These are phyloP conservation scores for Macrosteles quadrilineatus DNA, from an alignment of 1,140 invertebrate genomes.

Conservation along the genomic window DNA sequence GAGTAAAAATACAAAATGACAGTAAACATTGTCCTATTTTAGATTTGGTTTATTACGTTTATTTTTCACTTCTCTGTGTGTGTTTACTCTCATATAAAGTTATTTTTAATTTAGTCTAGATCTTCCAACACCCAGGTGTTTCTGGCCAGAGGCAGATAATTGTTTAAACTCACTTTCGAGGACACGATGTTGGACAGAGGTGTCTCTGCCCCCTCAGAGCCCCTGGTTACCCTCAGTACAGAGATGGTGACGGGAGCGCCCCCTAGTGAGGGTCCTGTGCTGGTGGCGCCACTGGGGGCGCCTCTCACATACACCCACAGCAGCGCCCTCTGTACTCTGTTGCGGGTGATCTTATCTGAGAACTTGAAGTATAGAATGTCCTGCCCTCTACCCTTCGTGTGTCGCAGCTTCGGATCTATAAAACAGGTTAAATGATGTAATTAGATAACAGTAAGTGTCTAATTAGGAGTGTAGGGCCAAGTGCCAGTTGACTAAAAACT, in stretches of 20 bases:
- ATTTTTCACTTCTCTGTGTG: no score
- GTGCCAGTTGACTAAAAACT: no score
- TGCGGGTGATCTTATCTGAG: slow-evolving; percentile 57
- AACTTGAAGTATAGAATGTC: slow-evolving; percentile 60
- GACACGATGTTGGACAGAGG: slow-evolving; percentile 5
- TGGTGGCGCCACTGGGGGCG: slow-evolving; percentile 11
- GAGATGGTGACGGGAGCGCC: slow-evolving; percentile 33
- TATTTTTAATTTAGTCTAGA: no score
- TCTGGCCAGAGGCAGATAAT: no score
- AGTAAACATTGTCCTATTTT: no score
- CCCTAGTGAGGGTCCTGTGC: background rate
- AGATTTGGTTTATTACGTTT: no score
- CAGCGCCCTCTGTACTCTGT: slow-evolving; percentile 55
- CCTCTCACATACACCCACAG: slow-evolving; percentile 58
- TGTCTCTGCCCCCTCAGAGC: slow-evolving; percentile 49
- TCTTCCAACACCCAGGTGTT: no score
- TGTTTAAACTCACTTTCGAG: slow-evolving; percentile 34
- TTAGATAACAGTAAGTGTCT: slow-evolving; percentile 20
- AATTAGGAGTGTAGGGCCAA: no score
- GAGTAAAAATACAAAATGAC: no score
- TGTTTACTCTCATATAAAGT: no score
- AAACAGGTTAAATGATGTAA: slow-evolving; percentile 35
- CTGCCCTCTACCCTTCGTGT: slow-evolving; percentile 49
- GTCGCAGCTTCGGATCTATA: slow-evolving; percentile 55
- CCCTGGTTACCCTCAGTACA: slow-evolving; percentile 32